Conservation (phyloP, 2,797 vertebrate genomes). For the Neopelma chrysocephalum region DNA sequence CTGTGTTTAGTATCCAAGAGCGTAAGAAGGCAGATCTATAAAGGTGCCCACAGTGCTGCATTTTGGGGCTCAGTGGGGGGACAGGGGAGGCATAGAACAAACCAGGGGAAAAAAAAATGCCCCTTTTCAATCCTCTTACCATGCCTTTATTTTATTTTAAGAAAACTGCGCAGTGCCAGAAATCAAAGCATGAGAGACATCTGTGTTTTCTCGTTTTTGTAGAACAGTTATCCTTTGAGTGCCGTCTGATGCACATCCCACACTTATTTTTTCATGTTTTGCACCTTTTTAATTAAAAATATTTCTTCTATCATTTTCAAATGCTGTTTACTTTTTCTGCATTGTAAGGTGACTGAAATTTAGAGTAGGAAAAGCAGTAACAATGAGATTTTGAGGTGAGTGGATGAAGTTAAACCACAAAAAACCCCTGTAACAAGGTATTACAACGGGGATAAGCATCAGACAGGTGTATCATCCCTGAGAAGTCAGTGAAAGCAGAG, state of each 20-base stretch:
- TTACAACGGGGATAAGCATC: not conserved
- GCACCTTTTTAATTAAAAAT: not conserved
- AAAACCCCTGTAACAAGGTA: not conserved
- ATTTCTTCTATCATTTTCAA: not conserved
- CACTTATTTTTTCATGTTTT: not conserved
- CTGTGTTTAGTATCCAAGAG: fast-evolving
- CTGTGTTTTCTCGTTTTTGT: not conserved
- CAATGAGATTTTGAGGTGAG: not conserved
- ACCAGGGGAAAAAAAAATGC: fast-evolving
- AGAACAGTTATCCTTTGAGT: not conserved
- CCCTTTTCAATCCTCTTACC: not conserved
- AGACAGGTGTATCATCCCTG: not conserved
- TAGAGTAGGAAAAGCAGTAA: not conserved
- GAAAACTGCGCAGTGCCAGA: not conserved
- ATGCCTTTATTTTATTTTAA: not conserved
- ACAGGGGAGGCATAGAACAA: not conserved
- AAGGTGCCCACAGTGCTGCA: not conserved
- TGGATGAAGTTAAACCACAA: not conserved
- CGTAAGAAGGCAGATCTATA: not conserved
- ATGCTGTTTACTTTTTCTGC: not conserved
- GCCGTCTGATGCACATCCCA: not conserved
- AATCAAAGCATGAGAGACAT: not conserved
- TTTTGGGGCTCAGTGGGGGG: not conserved
- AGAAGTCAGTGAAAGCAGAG: not conserved
- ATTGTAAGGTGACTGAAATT: not conserved